Evolutionary conservation across 2,113 vertebrate genomes (phyloP).

Genomic region (Rafetus swinhoei): DNA sequence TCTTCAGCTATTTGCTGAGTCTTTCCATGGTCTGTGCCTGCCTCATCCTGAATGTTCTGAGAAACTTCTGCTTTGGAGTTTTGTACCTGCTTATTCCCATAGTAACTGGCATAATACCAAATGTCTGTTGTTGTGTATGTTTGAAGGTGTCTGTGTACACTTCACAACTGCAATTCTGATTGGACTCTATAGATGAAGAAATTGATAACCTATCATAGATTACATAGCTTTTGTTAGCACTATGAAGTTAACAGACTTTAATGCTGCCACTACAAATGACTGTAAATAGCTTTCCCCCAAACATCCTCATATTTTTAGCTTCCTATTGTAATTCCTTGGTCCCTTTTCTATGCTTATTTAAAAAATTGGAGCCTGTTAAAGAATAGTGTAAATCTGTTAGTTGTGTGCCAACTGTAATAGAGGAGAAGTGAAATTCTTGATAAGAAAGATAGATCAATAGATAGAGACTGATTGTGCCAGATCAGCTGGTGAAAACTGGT

Average conservation of each 20-base stretch:
- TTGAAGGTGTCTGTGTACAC: not conserved
- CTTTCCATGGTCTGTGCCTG: not conserved
- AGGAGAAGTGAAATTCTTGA: not conserved
- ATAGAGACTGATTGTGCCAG: not conserved
- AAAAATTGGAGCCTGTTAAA: not conserved
- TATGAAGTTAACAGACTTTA: not conserved
- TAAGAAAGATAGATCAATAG: not conserved
- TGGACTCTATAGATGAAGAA: not conserved
- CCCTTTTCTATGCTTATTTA: not conserved
- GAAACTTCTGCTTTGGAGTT: not conserved
- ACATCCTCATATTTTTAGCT: not conserved
- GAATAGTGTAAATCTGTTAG: not conserved
- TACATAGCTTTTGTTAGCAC: not conserved
- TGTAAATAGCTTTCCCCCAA: not conserved
- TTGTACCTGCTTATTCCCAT: not conserved
- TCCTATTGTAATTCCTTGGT: not conserved
- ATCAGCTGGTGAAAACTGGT: not conserved
- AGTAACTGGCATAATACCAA: not conserved
- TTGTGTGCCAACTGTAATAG: not conserved
- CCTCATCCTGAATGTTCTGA: not conserved
- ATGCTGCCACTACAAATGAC: not conserved
- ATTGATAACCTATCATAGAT: not conserved
- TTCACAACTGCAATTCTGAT: not conserved
- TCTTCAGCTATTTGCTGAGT: not conserved
- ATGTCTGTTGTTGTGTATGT: not conserved